Conservation (phyloP, 2,888 invertebrate genomes). For the Onchidella celtica region DNA sequence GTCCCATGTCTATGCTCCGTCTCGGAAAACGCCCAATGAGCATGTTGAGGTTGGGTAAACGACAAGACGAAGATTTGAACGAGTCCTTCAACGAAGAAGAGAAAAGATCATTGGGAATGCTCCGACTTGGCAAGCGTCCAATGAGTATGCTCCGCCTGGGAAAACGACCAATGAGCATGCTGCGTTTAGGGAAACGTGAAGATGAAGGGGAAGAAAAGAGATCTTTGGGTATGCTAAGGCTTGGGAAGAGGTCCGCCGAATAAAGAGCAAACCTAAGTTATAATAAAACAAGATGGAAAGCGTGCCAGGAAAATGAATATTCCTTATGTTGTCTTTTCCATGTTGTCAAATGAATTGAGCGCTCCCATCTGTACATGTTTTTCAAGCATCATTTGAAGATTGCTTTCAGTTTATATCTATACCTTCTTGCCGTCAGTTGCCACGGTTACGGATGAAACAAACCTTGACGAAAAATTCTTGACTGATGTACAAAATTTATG, state of each 20-base stretch:
- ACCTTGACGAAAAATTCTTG: no score
- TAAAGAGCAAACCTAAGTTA: neutral
- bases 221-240: conserved; percentile 69
- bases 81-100: no score
- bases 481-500: no score
- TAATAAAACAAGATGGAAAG: neutral
- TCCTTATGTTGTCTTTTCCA: neutral
- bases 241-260: conserved; percentile 59
- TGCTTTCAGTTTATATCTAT: no score
- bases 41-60: neutral
- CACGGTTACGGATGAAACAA: no score
- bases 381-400: no score
- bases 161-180: conserved; percentile 60
- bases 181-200: conserved; percentile 68
- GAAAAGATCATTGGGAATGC: conserved; percentile 71
- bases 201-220: conserved; percentile 55
- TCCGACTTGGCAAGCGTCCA: conserved; percentile 68
- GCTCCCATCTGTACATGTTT: no score
- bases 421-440: no score
- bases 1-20: conserved; percentile 69
- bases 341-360: conserved; percentile 35
- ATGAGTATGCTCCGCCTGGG: conserved; percentile 49
- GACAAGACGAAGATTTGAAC: neutral
- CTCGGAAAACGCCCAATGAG: conserved; percentile 59
- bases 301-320: neutral